A percentile compares a stretch with the other conserved stretches of the same genome.
These are phyloP conservation scores for Hirtodrosophila cameraria DNA, from an alignment of 2,888 invertebrate species.

Conservation along the genomic window DNA sequence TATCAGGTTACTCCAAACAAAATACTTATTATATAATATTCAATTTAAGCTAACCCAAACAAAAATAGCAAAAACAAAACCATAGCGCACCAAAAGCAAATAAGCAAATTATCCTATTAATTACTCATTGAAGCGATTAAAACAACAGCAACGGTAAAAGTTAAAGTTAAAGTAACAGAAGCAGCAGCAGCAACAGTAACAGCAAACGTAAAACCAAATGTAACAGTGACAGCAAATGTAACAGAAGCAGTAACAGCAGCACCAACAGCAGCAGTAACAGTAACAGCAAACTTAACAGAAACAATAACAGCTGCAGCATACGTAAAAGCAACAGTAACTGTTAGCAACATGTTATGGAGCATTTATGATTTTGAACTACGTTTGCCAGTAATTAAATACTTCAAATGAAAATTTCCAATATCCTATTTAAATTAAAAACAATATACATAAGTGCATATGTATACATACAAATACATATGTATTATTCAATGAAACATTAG, in stretches of 20 bases:
- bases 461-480: slow-evolving; percentile 31
- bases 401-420: slow-evolving; percentile 21
- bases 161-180: slow-evolving; percentile 13
- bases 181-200: slow-evolving; percentile 7
- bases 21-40: slow-evolving; percentile 18
- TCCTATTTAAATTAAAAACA: slow-evolving; percentile 44
- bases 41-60: slow-evolving; percentile 36
- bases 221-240: slow-evolving; percentile 23
- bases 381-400: slow-evolving; percentile 7
- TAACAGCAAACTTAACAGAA: slow-evolving; percentile 4
- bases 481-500: slow-evolving; percentile 78
- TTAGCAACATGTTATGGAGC: slow-evolving; percentile 21
- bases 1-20: slow-evolving; percentile 5
- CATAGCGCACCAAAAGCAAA: slow-evolving; percentile 28
- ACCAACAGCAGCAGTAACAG: slow-evolving; percentile 1
- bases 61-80: slow-evolving; percentile 14
- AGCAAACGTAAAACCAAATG: slow-evolving; percentile 4
- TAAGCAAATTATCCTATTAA: slow-evolving; percentile 30
- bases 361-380: slow-evolving; percentile 35
- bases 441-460: slow-evolving; percentile 34
- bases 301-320: slow-evolving; percentile 2
- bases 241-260: slow-evolving; percentile 1
- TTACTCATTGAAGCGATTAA: slow-evolving; percentile 7
- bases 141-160: slow-evolving; percentile 18
- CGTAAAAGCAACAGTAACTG: slow-evolving; percentile 27